Conservation (phyloP, 2,113 vertebrate species). For the Sterrhoptilus dennistouni region DNA sequence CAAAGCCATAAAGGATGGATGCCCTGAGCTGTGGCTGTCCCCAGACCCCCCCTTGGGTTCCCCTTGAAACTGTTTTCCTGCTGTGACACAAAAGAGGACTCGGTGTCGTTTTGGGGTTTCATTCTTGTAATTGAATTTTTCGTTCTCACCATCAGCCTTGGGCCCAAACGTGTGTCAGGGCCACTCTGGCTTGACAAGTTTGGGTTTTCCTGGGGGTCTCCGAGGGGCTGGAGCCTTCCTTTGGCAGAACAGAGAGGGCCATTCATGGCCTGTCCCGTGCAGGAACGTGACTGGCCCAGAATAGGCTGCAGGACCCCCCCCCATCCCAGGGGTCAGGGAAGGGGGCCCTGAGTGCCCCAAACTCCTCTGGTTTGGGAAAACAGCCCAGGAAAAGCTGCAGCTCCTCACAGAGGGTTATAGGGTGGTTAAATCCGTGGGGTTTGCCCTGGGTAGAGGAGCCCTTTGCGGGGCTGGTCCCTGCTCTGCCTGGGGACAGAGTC, state of each 20-base stretch:
- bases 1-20: rapidly evolving
- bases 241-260: not conserved
- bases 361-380: not conserved
- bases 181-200: not conserved
- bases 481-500: rapidly evolving
- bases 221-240: not conserved
- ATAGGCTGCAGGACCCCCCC: not conserved
- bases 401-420: not conserved
- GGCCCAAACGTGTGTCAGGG: not conserved
- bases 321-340: not conserved
- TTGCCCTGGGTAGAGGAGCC: not conserved
- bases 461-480: not conserved
- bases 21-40: not conserved
- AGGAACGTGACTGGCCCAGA: conserved; percentile 25
- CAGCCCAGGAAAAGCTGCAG: not conserved
- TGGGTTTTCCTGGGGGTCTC: not conserved
- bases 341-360: not conserved
- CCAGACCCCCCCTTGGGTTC: not conserved
- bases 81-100: not conserved
- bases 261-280: conserved; percentile 49
- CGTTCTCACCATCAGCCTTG: not conserved
- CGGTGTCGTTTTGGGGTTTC: not conserved
- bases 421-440: rapidly evolving
- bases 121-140: rapidly evolving
- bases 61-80: not conserved